Conservation (phyloP, 1,140 invertebrate genomes). For the Zaprionus capensis region DNA sequence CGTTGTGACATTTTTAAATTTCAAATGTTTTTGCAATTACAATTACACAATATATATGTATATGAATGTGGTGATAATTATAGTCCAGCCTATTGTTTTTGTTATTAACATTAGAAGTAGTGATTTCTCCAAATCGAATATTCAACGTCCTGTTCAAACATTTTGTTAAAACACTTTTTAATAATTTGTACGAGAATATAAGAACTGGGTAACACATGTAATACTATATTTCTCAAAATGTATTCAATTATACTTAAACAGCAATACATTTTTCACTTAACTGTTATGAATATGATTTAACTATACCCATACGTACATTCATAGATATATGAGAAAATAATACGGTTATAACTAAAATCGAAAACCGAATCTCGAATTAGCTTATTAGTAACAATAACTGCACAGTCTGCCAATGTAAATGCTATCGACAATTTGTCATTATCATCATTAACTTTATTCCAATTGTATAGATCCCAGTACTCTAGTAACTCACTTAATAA, state of each 20-base stretch:
- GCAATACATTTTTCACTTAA: neutral
- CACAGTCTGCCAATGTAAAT: conserved; percentile 20
- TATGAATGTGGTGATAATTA: conserved; percentile 6
- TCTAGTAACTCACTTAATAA: conserved; percentile 38
- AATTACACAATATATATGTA: conserved; percentile 1
- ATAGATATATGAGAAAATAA: neutral
- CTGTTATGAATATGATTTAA: neutral
- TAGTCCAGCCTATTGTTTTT: conserved; percentile 4
- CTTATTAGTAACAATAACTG: conserved; percentile 20
- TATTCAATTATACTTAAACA: neutral
- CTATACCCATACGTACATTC: neutral
- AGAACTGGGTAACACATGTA: conserved; percentile 3
- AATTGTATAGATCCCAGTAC: conserved; percentile 29
- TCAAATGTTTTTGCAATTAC: conserved; percentile 10
- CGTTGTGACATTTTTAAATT: conserved; percentile 10
- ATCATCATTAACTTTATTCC: conserved; percentile 9
- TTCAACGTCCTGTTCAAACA: neutral
- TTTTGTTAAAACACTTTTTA: neutral
- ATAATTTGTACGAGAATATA: conserved; percentile 4
- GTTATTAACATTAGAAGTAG: conserved; percentile 10
- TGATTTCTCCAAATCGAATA: neutral
- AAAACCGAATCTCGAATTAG: conserved; percentile 8
- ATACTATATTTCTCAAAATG: conserved; percentile 5
- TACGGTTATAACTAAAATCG: neutral
- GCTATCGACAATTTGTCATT: conserved; percentile 3